These are phyloP conservation scores for Tetanocera ferruginea DNA, from an alignment of 2,888 invertebrate species.

Conservation along the genomic window DNA sequence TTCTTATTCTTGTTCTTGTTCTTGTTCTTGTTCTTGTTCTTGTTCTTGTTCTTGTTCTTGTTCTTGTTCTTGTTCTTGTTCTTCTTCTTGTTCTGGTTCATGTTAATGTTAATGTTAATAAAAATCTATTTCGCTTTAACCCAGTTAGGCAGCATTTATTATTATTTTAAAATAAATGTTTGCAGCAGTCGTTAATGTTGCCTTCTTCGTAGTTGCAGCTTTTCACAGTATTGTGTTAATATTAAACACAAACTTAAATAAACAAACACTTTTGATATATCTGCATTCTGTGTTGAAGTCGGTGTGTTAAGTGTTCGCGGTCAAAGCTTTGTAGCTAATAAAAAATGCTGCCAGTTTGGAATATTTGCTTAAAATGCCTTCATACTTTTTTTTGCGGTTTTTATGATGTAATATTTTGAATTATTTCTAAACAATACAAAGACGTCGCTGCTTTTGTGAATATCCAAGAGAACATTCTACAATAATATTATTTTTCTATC, in stretches of 20 bases:
- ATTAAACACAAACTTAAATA: constrained; percentile 13
- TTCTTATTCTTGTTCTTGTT: too few species aligned
- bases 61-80: neutral
- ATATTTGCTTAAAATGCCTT: constrained; percentile 14
- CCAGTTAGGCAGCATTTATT: neutral
- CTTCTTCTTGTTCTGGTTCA: neutral
- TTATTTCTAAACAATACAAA: constrained; percentile 29
- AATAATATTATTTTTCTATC: neutral
- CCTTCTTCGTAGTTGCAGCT: neutral
- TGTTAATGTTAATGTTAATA: neutral
- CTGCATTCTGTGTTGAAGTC: neutral
- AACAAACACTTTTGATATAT: constrained; percentile 3
- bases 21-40: neutral
- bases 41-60: neutral
- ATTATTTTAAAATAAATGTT: neutral
- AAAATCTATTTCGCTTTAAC: neutral
- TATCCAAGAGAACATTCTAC: neutral
- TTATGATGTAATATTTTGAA: constrained; percentile 1
- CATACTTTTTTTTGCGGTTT: neutral
- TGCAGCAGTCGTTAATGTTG: neutral
- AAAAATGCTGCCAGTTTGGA: neutral
- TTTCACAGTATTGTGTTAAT: neutral
- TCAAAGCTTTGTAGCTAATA: neutral
- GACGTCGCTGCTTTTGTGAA: neutral
- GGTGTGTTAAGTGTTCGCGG: neutral